Base-by-base conservation (phyloP, 2,888 invertebrate genomes). In the Incurvaria masculella region DNA sequence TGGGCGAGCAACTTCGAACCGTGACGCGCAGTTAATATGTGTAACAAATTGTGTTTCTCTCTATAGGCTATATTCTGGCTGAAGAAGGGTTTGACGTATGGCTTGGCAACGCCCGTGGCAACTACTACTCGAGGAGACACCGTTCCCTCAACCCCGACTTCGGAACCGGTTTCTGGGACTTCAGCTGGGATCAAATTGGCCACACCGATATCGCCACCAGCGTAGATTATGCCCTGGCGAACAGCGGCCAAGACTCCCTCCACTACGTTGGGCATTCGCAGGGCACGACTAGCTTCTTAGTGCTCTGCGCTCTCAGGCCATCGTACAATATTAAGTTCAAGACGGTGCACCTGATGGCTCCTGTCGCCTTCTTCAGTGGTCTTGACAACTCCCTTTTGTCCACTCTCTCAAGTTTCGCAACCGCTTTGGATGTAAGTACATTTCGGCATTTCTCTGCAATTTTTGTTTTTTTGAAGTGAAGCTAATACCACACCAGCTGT, bases 181-280 rank as follows among this genome's bases (percentile, higher is more conserved):
- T 85, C 60, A 90, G 90, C 49, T 95, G 88, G 86, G 89, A 94
- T 61, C 87, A 93, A 63, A 91, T 94, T 63, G 91, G 88, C 1
- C 66, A 80, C 49, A 81, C 76, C 53, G 96, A 96, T 66, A 60
- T 95, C 27, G 92, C 94, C 1, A 82, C 89, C 0, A 88, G 87
- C 75, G 86, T 97, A 42, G 88, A 95, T 61, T 84, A 86, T 59
- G 75, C 86, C 16, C 66, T 87, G 1, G 57, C 62, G 0, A 45
- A 56, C 2, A 88, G 91, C 0, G 80, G 81, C 0, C 72, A 80
- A 21, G 54, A 78, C 1, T 71, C 83, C 45, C 59, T 94, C 0
- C 86, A 87, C 58, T 94, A 92, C 61, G 69, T 89, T 1, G 94
- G 94, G 0, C 91, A 93, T 62, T 94, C 92, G 0, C 86, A 86